Percentiles rank a stretch among this genome's conserved stretches.
phyloP scores from a whole-genome alignment of 2,113 vertebrate species.

The Mirounga angustirostris region DNA sequence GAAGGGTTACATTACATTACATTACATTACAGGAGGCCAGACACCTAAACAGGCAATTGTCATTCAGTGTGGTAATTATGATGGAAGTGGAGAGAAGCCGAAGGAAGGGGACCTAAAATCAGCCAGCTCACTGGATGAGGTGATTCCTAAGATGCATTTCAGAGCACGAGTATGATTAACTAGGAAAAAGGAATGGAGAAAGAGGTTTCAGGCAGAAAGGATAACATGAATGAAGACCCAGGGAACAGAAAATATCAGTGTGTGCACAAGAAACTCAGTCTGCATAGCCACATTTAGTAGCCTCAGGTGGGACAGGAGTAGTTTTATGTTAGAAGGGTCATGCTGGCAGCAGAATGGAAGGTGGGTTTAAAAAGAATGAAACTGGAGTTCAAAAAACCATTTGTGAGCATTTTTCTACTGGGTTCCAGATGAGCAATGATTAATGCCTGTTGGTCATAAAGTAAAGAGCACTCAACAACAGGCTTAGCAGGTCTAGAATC shows the following conservation, averaged over 20 bases:
- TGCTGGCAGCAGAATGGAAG: not conserved
- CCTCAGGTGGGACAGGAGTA: not conserved
- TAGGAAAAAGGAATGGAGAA: not conserved
- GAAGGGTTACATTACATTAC: not conserved
- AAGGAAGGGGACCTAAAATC: not conserved
- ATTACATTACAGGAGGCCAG: not conserved
- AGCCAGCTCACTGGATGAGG: not conserved
- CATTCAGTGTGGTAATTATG: not conserved
- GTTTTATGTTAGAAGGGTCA: conserved; percentile 45
- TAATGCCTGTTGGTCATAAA: conserved; percentile 16
- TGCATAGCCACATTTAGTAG: not conserved
- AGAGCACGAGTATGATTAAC: not conserved
- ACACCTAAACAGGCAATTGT: not conserved
- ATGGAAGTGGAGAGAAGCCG: not conserved
- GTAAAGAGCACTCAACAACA: not conserved
- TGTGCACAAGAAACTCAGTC: not conserved
- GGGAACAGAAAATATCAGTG: not conserved
- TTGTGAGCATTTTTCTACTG: not conserved
- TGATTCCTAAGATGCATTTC: not conserved
- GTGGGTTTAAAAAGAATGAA: conserved; percentile 50
- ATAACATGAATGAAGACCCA: not conserved
- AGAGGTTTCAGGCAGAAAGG: conserved; percentile 2
- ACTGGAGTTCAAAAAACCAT: not conserved
- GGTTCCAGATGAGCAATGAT: not conserved
- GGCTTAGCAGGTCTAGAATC: not conserved